Evolutionary conservation across 2,888 invertebrate species (phyloP), one percentile per base, ranked within the genome.

Genomic region (Corbicula japonica): DNA sequence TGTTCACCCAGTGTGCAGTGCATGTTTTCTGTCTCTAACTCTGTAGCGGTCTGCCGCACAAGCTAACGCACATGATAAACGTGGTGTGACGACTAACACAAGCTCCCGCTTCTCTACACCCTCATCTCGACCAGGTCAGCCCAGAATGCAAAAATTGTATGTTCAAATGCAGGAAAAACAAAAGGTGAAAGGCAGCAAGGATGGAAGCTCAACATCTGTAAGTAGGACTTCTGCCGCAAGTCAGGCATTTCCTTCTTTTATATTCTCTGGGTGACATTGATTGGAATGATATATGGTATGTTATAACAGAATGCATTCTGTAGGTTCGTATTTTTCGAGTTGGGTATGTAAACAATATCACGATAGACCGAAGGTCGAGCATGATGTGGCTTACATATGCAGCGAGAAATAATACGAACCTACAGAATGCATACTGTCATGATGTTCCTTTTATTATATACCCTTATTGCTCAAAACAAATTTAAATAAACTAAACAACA

Each of bases 121-220:
- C 10, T 69, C 76, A 5, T 66, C 74, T 23, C 66, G 38, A 35
- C 38, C 35, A 18, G 21, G 66, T 46, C 71, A 69, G 41, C 70
- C 81, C 46, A 50, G 78, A 65, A 80, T 83, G 83, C 80, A 80
- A 68, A 83, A 79, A 52, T 62, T 78, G 75, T 83, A 83, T 76
- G 44, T 80, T 70, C 69, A 77, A 65, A 75, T 83, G 75, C 83
- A 83, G 83, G 80, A 75, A 23, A 83, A 80, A 62, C 58, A 65
- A 12, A 76, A 69, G 61, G 56, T 46, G 23, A 72, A 74, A 34
- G 38, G 46, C 30, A 62, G 70, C 32, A 70, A 80, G 23, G 77
- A 83, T 46, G 83, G 83, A 5, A 80, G 77, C 54, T 83, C 80
- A 8, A 72, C 71, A 5, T 66, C 83, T 35, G 83, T 83, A 72